Evolutionary conservation across 2,797 vertebrate genomes (phyloP).

Genomic region (Todus mexicanus): DNA sequence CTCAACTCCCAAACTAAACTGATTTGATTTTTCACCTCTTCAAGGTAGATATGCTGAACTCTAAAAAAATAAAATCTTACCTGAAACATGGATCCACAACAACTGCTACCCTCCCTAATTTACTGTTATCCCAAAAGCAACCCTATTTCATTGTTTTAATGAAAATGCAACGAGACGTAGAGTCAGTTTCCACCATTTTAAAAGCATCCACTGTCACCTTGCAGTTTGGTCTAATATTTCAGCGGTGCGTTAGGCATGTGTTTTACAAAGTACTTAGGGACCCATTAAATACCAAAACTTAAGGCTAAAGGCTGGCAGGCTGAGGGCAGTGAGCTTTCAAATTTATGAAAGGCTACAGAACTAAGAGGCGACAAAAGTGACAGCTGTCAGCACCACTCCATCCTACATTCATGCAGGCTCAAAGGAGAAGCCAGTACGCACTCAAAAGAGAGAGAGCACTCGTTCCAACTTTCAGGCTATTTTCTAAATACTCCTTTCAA

Average conservation of each 20-base stretch:
- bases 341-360: conserved; percentile 48
- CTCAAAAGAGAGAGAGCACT: conserved; percentile 22
- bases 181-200: not conserved
- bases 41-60: not conserved
- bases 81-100: not conserved
- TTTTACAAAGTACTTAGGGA: conserved; percentile 37
- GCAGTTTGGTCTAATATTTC: conserved; percentile 31
- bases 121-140: not conserved
- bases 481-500: conserved; percentile 63
- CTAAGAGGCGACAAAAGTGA: conserved; percentile 55
- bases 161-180: not conserved
- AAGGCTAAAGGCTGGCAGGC: conserved; percentile 37
- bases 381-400: conserved; percentile 54
- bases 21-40: not conserved
- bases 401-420: conserved; percentile 37
- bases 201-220: not conserved
- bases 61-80: not conserved
- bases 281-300: conserved; percentile 49
- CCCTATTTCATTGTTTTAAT: not conserved
- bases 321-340: conserved; percentile 27
- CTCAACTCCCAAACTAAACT: not conserved
- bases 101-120: not conserved
- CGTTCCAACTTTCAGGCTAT: conserved; percentile 36
- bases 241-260: not conserved
- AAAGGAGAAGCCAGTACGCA: conserved; percentile 1